Evolutionary conservation across 2,113 vertebrate genomes (phyloP).

Genomic region (Oncorhynchus nerka): DNA sequence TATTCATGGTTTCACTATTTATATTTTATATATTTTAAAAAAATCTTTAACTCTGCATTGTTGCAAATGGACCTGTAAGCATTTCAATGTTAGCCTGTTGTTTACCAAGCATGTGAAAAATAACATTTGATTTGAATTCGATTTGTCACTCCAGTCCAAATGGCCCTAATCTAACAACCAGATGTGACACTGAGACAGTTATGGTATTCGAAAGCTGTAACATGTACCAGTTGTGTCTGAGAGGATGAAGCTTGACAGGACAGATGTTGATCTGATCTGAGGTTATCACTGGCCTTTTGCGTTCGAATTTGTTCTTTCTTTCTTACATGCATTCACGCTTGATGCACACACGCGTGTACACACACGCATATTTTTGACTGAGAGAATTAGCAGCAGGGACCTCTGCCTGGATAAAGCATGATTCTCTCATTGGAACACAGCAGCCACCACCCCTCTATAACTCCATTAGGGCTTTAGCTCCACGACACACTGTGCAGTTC

Average conservation of each 20-base stretch:
- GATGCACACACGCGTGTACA: conserved; percentile 11
- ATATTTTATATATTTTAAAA: too few relatives aligned
- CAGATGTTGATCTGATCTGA: conserved; percentile 20
- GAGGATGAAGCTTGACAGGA: too few relatives aligned
- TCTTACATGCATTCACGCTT: not conserved
- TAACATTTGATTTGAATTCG: too few relatives aligned
- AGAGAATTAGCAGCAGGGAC: conserved; percentile 30
- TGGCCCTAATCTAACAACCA: conserved; percentile 53
- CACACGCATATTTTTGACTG: conserved; percentile 28
- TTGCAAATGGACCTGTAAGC: too few relatives aligned
- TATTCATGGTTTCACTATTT: too few relatives aligned
- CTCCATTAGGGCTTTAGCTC: conserved; percentile 72
- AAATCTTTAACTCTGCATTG: too few relatives aligned
- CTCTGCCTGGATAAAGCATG: conserved; percentile 31
- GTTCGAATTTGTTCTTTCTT: not conserved
- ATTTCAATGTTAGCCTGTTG: too few relatives aligned
- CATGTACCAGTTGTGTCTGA: conserved; percentile 41
- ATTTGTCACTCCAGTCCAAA: conserved; percentile 42
- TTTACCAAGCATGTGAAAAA: too few relatives aligned
- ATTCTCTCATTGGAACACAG: conserved; percentile 41
- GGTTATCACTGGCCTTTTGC: conserved; percentile 34
- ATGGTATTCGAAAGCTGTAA: conserved; percentile 40
- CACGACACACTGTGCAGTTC: conserved; percentile 68
- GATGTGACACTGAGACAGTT: conserved; percentile 61
- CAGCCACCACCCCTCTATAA: conserved; percentile 70